Conservation (phyloP, 1,140 invertebrate species). For the Drosophila pseudoobscura region DNA sequence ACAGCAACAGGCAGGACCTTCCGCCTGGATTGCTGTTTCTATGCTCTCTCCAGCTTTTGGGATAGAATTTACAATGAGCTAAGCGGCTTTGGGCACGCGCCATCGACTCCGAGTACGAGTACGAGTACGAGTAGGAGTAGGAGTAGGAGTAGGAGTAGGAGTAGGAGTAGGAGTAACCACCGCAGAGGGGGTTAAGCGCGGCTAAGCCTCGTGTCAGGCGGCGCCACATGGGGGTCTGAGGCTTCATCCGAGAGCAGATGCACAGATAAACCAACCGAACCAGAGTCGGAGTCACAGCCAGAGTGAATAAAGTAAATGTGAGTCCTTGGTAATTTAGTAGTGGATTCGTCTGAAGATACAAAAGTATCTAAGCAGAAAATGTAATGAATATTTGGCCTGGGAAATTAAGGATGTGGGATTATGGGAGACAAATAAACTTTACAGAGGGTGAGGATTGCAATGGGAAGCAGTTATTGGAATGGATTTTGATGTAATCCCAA, state of each 20-base stretch:
- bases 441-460: too few species aligned
- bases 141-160: too few species aligned
- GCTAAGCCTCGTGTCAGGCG: constrained; percentile 1
- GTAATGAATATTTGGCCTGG: too few species aligned
- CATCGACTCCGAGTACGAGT: constrained; percentile 1
- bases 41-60: constrained; percentile 35
- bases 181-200: constrained; percentile 43
- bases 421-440: too few species aligned
- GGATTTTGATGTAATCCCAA: too few species aligned
- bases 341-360: too few species aligned
- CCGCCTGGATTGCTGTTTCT: constrained; percentile 39
- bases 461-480: too few species aligned
- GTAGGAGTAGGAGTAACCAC: neutral
- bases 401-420: too few species aligned
- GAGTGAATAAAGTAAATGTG: too few species aligned
- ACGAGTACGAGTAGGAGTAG: neutral
- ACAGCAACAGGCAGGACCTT: constrained; percentile 58
- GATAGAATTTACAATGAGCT: constrained; percentile 69
- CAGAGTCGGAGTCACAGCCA: neutral
- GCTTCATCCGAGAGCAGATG: neutral
- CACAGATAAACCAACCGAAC: neutral
- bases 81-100: constrained; percentile 63
- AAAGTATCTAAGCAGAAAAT: too few species aligned
- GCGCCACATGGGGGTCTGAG: constrained; percentile 14
- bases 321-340: too few species aligned